phyloP scores from a whole-genome alignment of 1,140 invertebrate genomes.

The Homalodisca vitripennis region DNA sequence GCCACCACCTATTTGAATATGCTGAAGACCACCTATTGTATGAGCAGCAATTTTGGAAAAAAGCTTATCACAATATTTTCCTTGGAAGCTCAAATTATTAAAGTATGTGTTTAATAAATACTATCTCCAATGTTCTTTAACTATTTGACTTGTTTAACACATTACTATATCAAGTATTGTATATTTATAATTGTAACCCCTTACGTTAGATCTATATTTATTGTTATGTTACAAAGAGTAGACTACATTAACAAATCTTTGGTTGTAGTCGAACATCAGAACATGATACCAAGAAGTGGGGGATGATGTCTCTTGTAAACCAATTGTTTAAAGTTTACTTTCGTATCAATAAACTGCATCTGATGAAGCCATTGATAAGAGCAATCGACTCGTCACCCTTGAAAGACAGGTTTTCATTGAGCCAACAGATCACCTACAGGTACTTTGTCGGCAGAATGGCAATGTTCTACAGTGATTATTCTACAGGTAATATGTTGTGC shows the following conservation, averaged over 20 bases:
- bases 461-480: constrained; percentile 98
- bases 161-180: neutral
- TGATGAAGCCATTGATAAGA: constrained; percentile 95
- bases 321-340: constrained; percentile 98
- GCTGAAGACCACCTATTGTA: too few species aligned
- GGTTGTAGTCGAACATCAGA: constrained; percentile 67
- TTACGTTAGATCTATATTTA: neutral
- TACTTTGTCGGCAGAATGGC: constrained; percentile 97
- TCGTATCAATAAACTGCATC: constrained; percentile 92
- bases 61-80: too few species aligned
- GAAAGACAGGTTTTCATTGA: constrained; percentile 83
- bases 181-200: neutral
- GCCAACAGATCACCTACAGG: constrained; percentile 91
- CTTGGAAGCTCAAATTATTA: neutral
- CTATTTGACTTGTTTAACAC: neutral
- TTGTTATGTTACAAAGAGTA: too few species aligned
- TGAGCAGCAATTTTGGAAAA: too few species aligned
- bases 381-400: constrained; percentile 91
- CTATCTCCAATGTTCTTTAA: neutral
- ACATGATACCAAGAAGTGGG: constrained; percentile 90
- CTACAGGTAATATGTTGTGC: constrained; percentile 56
- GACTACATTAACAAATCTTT: constrained; percentile 18
- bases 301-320: constrained; percentile 95
- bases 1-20: too few species aligned
- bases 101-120: neutral